Evolutionary conservation across 2,888 invertebrate species (phyloP), one percentile per base, ranked within the genome.

Genomic region (Suillia variegata): DNA sequence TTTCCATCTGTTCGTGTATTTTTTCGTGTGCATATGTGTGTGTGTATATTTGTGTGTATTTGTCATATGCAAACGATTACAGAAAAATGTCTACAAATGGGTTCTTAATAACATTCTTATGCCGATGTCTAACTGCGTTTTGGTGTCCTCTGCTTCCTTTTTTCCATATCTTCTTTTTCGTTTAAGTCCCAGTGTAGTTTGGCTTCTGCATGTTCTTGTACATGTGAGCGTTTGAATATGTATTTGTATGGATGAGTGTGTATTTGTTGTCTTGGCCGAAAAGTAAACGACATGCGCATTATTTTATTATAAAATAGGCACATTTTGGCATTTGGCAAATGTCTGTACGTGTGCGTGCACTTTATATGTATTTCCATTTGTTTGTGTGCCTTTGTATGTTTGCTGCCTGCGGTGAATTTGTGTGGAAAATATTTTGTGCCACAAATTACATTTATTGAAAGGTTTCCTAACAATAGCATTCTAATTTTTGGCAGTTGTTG

Each of bases 21-120:
- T n/a, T 38, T 38, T n/a, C n/a, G 31, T 38, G 38, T n/a, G n/a
- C 15, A 13, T 38, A n/a, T 38, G 38, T n/a, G 38, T 6, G 38
- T 38, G 15, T 38, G 5, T 38, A n/a, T 8, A n/a, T 31, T 31
- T 31, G 6, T 38, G 38, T 45, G 17, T 45, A 45, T 45, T 45
- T 45, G 45, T 61, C 59, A 54, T 54, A 60, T 63, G 66, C 62
- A 59, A 58, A 60, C 59, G 54, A 63, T 66, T 62, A 66, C 54
- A 62, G 62, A 42, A 62, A 59, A 58, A 62, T 56, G 52, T 56
- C 56, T 56, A 62, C 56, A 66, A 66, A 66, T 62, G 63, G 53
- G 62, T 66, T 66, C 66, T 66, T 66, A 66, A 66, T 66, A 64
- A 66, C 62, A 66, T 66, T 64, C 45, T 45, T 17, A 4, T 17